Conservation (phyloP, 2,113 vertebrate genomes). For the Sebastes fasciatus region DNA sequence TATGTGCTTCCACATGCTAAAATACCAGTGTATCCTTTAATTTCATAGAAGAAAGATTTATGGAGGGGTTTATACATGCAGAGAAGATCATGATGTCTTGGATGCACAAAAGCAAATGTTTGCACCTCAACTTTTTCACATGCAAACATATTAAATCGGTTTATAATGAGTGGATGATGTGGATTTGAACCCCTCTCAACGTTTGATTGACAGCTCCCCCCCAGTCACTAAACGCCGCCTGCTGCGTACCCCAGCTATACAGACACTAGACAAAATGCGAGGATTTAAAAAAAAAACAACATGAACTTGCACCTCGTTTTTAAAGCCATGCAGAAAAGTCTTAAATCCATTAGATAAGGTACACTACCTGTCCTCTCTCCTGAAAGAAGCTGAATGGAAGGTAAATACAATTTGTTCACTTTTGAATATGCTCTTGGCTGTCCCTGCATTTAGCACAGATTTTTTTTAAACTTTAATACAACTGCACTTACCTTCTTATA, state of each 20-base stretch:
- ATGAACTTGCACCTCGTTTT: neutral
- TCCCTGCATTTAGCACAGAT: neutral
- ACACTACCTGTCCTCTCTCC: neutral
- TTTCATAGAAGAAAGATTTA: neutral
- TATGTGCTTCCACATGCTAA: neutral
- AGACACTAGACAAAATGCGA: too few relatives aligned
- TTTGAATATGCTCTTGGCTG: neutral
- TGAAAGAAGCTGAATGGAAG: neutral
- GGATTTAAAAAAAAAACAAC: too few relatives aligned
- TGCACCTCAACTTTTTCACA: neutral
- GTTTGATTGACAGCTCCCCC: constrained; percentile 14
- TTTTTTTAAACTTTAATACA: too few relatives aligned
- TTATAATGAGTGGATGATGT: neutral
- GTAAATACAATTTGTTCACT: constrained; percentile 7
- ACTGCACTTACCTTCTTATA: too few relatives aligned
- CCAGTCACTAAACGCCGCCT: neutral
- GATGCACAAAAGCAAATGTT: neutral
- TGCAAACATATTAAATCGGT: neutral
- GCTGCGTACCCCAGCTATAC: neutral
- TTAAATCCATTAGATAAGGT: constrained; percentile 2
- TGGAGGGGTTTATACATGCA: neutral
- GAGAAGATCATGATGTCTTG: neutral
- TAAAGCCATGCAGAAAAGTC: neutral
- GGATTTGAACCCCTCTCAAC: neutral
- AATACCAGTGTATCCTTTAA: neutral